A percentile compares a stretch with the other conserved stretches of the same genome.
phyloP scores from a whole-genome alignment of 1,140 invertebrate genomes.

The Magallana angulata region DNA sequence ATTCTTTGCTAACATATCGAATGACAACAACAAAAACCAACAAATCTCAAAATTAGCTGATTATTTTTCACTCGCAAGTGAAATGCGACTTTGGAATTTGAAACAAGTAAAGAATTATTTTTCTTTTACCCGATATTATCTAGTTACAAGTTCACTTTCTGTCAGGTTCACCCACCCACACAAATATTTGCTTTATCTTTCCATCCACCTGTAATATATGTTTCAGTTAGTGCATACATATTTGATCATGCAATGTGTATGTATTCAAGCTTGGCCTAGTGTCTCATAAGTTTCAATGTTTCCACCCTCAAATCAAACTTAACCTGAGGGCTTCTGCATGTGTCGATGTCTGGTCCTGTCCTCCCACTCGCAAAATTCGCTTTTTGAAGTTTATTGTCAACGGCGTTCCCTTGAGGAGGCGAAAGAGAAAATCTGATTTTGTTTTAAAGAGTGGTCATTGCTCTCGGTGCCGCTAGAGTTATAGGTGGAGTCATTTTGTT shows the following conservation, averaged over 20 bases:
- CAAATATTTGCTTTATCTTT: conserved; percentile 7
- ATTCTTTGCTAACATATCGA: too few species aligned
- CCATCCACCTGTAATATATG: not conserved
- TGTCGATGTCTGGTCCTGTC: not conserved
- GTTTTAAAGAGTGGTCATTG: not conserved
- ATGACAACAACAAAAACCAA: too few species aligned
- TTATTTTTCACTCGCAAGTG: not conserved
- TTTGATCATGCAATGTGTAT: not conserved
- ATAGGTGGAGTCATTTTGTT: not conserved
- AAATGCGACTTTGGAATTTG: not conserved
- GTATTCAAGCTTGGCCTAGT: not conserved
- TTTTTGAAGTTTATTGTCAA: conserved; percentile 11
- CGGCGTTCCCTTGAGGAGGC: not conserved
- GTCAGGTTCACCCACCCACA: not conserved
- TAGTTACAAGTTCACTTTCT: not conserved
- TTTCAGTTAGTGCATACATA: not conserved
- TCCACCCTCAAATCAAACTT: conserved; percentile 33
- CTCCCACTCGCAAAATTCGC: not conserved
- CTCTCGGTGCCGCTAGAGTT: not conserved
- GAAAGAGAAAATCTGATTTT: not conserved
- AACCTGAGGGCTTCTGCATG: not conserved
- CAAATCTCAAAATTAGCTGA: too few species aligned
- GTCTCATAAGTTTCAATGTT: not conserved
- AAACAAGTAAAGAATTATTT: not conserved
- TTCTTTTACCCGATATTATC: not conserved